Conservation (phyloP, 2,797 vertebrate genomes). For the Pelodytes ibericus region DNA sequence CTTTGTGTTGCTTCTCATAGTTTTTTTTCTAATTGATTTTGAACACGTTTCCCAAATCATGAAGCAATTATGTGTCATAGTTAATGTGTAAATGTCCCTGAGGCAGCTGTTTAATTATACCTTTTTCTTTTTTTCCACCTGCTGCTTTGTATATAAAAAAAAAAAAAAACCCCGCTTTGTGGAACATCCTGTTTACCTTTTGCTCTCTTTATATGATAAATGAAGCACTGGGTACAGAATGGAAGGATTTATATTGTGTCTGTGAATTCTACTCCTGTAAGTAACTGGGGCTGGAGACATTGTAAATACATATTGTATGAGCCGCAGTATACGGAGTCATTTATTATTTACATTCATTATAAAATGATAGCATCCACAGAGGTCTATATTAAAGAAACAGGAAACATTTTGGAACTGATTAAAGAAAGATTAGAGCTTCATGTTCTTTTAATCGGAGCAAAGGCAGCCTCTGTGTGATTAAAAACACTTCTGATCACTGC, state of each 20-base stretch:
- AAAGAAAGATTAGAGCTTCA: too few relatives aligned
- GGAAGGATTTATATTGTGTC: not conserved
- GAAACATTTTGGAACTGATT: too few relatives aligned
- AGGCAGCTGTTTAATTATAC: not conserved
- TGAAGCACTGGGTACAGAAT: not conserved
- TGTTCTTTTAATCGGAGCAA: too few relatives aligned
- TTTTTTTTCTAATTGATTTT: constrained; percentile 18
- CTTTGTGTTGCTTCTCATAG: constrained; percentile 4
- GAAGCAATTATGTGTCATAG: constrained; percentile 12
- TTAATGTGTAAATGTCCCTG: constrained; percentile 9
- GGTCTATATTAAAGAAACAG: too few relatives aligned
- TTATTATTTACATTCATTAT: too few relatives aligned
- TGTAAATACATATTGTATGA: too few relatives aligned
- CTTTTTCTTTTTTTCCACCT: constrained; percentile 9
- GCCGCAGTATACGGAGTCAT: too few relatives aligned
- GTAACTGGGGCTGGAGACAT: not conserved
- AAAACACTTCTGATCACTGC: too few relatives aligned
- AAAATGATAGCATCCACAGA: too few relatives aligned
- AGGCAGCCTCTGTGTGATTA: too few relatives aligned
- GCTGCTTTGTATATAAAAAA: constrained; percentile 36
- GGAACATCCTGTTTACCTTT: constrained; percentile 47
- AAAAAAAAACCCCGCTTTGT: constrained; percentile 16
- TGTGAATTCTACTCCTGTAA: not conserved
- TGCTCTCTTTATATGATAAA: constrained; percentile 24
- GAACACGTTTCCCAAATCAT: not conserved